Evolutionary conservation across 2,888 invertebrate genomes (phyloP).

Genomic region (Dicycla oo): DNA sequence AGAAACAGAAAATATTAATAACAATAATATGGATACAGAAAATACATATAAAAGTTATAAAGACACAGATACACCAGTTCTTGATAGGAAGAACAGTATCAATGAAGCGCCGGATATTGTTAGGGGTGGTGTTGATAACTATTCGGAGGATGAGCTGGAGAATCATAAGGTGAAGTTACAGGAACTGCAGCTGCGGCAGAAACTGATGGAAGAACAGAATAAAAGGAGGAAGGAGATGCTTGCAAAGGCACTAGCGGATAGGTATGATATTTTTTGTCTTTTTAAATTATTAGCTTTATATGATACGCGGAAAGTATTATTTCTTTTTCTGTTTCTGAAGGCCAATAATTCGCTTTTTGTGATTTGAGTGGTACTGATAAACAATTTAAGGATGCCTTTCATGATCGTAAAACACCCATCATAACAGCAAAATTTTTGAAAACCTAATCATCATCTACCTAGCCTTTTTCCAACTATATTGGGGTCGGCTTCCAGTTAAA

Average conservation of each 20-base stretch:
- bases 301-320: background rate
- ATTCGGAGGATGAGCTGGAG: conserved; percentile 80
- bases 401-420: background rate
- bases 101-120: conserved; percentile 79
- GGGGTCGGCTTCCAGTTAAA: too few species aligned
- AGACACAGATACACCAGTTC: conserved; percentile 53
- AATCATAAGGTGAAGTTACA: conserved; percentile 90
- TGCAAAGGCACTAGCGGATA: conserved; percentile 93
- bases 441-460: too few species aligned
- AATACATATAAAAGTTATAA: conserved; percentile 61
- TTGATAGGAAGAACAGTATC: conserved; percentile 59
- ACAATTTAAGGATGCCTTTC: background rate
- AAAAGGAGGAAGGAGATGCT: conserved; percentile 93
- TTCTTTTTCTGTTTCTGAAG: background rate
- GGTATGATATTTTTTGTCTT: conserved; percentile 75
- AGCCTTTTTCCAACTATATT: too few species aligned
- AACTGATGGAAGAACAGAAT: conserved; percentile 95
- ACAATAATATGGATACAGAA: conserved; percentile 40
- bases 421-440: background rate
- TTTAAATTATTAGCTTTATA: background rate
- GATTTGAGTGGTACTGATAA: background rate
- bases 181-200: conserved; percentile 93
- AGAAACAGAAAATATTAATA: conserved; percentile 15
- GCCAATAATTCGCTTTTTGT: background rate
- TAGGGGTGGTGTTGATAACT: conserved; percentile 79